Evolutionary conservation across 2,888 invertebrate species (phyloP).

Genomic region (Eremobia ochroleuca): DNA sequence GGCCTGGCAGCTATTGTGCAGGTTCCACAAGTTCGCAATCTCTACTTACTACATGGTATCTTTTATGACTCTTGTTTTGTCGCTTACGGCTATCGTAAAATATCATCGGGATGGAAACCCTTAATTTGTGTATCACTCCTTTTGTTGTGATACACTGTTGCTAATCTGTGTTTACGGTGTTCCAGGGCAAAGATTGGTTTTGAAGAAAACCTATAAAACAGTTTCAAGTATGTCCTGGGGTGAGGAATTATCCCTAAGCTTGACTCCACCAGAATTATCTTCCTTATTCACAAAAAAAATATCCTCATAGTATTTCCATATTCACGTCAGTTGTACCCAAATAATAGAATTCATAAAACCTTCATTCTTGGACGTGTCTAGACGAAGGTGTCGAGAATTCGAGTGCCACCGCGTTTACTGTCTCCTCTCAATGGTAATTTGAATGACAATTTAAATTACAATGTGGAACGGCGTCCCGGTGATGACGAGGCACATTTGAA

Average conservation of each 20-base stretch:
- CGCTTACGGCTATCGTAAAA: constrained; percentile 89
- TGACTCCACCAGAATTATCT: constrained; percentile 30
- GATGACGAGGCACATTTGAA: constrained; percentile 83
- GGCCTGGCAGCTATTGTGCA: constrained; percentile 34
- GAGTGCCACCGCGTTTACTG: constrained; percentile 86
- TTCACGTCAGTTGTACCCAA: constrained; percentile 51
- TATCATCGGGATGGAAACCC: constrained; percentile 87
- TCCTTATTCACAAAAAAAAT: constrained; percentile 22
- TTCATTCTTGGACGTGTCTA: constrained; percentile 69
- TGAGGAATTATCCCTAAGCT: constrained; percentile 43
- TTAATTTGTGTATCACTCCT: constrained; percentile 89
- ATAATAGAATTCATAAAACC: constrained; percentile 71
- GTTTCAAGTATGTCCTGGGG: constrained; percentile 28
- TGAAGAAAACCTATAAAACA: constrained; percentile 62
- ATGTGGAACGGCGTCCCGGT: constrained; percentile 85
- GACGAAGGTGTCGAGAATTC: constrained; percentile 86
- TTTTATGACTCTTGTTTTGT: constrained; percentile 86
- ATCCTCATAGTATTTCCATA: constrained; percentile 32
- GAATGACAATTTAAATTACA: constrained; percentile 89
- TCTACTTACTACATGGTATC: constrained; percentile 79
- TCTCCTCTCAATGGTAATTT: constrained; percentile 81
- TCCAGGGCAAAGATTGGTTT: constrained; percentile 70
- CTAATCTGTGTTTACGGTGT: constrained; percentile 82
- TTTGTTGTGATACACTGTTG: constrained; percentile 85
- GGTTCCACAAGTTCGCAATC: constrained; percentile 57